Evolutionary conservation across 2,797 vertebrate species (phyloP).

Genomic region (Apogon hyalosoma): DNA sequence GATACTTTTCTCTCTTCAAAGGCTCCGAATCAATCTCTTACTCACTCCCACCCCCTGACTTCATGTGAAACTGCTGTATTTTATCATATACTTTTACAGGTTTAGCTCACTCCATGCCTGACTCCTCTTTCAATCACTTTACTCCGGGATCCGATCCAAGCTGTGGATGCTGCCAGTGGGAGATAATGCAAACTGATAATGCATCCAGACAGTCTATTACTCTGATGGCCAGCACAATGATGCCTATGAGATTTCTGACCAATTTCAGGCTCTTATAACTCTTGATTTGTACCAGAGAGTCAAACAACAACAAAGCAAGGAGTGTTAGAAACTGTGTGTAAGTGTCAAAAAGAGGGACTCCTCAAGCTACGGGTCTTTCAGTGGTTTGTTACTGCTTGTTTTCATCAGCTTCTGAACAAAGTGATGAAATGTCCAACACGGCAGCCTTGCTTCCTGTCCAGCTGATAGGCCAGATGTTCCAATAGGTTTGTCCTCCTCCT

Average conservation of each 20-base stretch:
- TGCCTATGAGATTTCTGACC: conserved; percentile 69
- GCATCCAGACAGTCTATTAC: conserved; percentile 73
- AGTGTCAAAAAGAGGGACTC: conserved; percentile 25
- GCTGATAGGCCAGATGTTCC: conserved; percentile 19
- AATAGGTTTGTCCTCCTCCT: conserved; percentile 10
- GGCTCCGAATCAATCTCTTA: conserved; percentile 36
- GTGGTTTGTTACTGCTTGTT: conserved; percentile 52
- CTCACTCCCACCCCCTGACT: conserved; percentile 22
- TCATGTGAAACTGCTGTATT: conserved; percentile 45
- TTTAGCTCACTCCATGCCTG: conserved; percentile 20
- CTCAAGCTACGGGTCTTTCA: conserved; percentile 19
- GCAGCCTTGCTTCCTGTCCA: conserved; percentile 26
- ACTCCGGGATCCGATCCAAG: conserved; percentile 68
- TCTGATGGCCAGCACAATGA: conserved; percentile 66
- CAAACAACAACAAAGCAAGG: not conserved
- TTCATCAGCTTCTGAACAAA: conserved; percentile 55
- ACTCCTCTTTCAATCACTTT: conserved; percentile 74
- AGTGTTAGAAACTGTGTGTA: not conserved
- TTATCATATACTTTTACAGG: conserved; percentile 53
- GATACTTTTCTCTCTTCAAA: conserved; percentile 23
- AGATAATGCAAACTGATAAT: conserved; percentile 74
- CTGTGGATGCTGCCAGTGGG: conserved; percentile 36
- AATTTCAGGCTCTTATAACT: conserved; percentile 57
- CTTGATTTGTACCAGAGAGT: conserved; percentile 37
- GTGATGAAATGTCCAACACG: conserved; percentile 57